These are phyloP conservation scores for Helleia helle DNA, from an alignment of 2,888 invertebrate genomes.

Conservation along the genomic window DNA sequence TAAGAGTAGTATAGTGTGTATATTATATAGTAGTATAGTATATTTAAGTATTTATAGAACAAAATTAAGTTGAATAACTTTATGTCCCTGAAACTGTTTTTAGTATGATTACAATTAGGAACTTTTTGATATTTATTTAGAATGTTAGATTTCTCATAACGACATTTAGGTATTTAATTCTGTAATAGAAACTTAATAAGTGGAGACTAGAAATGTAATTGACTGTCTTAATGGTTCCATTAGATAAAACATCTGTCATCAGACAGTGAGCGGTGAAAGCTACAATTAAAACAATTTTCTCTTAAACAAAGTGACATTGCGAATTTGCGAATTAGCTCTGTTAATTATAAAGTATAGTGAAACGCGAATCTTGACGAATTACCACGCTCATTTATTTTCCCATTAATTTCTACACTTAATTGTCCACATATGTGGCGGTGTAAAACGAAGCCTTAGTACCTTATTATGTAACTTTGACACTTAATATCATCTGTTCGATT, in stretches of 20 bases:
- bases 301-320: constrained; percentile 55
- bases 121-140: too few relatives aligned
- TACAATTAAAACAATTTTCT: constrained; percentile 55
- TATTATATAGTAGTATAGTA: too few relatives aligned
- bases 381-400: constrained; percentile 47
- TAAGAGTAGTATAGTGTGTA: too few relatives aligned
- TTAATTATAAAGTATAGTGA: constrained; percentile 47
- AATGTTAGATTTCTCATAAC: too few relatives aligned
- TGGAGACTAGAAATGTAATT: constrained; percentile 4
- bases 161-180: too few relatives aligned
- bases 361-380: constrained; percentile 29
- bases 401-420: constrained; percentile 37
- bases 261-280: constrained; percentile 45
- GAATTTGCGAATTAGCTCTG: constrained; percentile 41
- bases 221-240: constrained; percentile 15
- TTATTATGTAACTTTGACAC: too few relatives aligned
- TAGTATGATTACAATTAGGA: too few relatives aligned
- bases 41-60: too few relatives aligned
- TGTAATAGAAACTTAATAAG: background rate
- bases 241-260: constrained; percentile 23
- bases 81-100: too few relatives aligned
- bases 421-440: too few relatives aligned
- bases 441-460: too few relatives aligned
- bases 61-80: too few relatives aligned
- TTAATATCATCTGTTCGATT: constrained; percentile 25